phyloP scores from a whole-genome alignment of 92 coral and sea anemone species.

The Paragorgia papillata region DNA sequence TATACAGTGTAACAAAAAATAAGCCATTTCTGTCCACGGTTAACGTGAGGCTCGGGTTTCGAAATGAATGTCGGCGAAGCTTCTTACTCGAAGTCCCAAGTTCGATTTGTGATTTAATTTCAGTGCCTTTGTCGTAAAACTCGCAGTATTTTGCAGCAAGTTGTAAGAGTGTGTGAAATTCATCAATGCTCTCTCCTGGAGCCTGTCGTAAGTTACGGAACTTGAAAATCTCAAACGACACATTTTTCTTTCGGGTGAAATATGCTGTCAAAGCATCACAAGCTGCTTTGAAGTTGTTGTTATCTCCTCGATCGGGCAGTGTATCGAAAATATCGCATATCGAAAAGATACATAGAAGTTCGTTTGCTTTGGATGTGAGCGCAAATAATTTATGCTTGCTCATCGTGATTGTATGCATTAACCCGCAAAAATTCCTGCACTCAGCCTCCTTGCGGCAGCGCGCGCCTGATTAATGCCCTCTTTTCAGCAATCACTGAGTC shows the following conservation, averaged over 20 bases:
- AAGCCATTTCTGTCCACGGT: no score
- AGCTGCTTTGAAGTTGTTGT: conserved; percentile 3
- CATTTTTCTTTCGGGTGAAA: conserved; percentile 43
- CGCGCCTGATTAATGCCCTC: no score
- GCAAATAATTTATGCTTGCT: no score
- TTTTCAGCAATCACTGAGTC: no score
- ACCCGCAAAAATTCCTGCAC: no score
- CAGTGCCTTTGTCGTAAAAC: neutral
- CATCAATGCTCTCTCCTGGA: conserved; percentile 2
- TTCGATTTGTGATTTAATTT: conserved; percentile 28
- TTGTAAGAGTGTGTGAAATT: conserved; percentile 21
- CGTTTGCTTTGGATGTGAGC: no score
- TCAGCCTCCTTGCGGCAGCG: no score
- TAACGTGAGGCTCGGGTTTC: neutral
- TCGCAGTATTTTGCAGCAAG: conserved; percentile 14
- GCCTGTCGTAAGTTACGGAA: conserved; percentile 13
- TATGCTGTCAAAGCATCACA: conserved; percentile 32
- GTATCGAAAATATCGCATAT: neutral
- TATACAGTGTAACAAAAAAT: no score
- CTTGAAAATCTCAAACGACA: conserved; percentile 47
- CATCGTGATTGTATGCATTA: no score
- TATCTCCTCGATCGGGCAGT: neutral
- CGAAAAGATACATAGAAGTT: no score
- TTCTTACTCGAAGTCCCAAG: conserved; percentile 20
- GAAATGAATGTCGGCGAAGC: conserved; percentile 6